A percentile compares a stretch with the other conserved stretches of the same genome.
Conservation (phyloP, 2,888 invertebrate species). For the Agrochola lota region DNA sequence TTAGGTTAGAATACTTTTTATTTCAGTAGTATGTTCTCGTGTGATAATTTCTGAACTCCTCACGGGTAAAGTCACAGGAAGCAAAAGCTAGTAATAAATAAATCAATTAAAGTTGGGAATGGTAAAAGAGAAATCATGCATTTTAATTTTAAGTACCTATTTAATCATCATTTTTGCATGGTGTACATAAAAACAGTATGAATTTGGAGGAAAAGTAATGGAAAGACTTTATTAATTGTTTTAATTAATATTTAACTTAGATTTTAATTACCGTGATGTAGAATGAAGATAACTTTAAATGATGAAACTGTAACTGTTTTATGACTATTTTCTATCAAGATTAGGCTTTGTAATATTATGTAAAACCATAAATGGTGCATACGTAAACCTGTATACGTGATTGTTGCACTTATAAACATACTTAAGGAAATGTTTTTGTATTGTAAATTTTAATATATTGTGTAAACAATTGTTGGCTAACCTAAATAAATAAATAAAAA, state of each 20-base stretch:
- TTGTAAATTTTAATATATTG: too few species aligned
- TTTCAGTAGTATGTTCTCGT: neutral
- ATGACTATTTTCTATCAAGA: neutral
- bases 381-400: too few species aligned
- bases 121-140: neutral
- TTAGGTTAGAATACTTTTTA: neutral
- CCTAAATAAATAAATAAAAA: neutral
- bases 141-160: neutral
- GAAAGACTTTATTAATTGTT: neutral
- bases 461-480: too few species aligned
- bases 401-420: too few species aligned
- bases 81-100: neutral
- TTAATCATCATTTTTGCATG: too few species aligned
- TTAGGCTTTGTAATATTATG: too few species aligned
- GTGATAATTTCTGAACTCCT: neutral
- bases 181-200: neutral
- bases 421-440: too few species aligned
- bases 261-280: neutral
- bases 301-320: neutral
- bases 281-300: neutral
- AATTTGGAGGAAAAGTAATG: neutral
- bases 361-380: too few species aligned
- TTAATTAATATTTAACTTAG: neutral
- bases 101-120: neutral
- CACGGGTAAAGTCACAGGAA: rapidly evolving